A percentile compares a stretch with the other conserved stretches of the same genome.
Evolutionary conservation across 1,140 invertebrate species (phyloP).

Genomic region (Leptinotarsa lineolata): DNA sequence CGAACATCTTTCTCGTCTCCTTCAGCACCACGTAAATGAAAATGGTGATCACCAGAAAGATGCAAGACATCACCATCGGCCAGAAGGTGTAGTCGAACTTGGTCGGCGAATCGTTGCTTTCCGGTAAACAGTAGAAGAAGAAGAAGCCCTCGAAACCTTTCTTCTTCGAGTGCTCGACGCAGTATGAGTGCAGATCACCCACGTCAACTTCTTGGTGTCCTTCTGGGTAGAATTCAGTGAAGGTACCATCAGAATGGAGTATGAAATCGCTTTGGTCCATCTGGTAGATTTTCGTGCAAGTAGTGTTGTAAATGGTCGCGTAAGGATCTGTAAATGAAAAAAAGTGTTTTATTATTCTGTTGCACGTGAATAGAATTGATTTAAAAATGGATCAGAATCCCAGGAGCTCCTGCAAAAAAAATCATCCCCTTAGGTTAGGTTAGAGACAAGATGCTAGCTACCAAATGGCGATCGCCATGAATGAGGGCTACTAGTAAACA

Average conservation of each 20-base stretch:
- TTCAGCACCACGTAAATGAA: constrained; percentile 52
- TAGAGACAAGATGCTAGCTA: no score
- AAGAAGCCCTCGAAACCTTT: constrained; percentile 26
- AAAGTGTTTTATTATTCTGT: background rate
- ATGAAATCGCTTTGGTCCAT: constrained; percentile 22
- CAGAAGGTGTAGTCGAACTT: constrained; percentile 42
- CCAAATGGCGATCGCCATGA: no score
- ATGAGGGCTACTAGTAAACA: no score
- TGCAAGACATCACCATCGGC: constrained; percentile 48
- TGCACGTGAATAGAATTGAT: background rate
- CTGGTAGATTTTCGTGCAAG: constrained; percentile 24
- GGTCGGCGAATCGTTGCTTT: background rate
- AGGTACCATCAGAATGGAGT: constrained; percentile 30
- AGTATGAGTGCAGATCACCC: constrained; percentile 34
- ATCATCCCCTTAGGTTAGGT: no score
- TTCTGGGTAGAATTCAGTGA: constrained; percentile 15
- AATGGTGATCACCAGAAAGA: constrained; percentile 53
- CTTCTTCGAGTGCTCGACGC: constrained; percentile 38
- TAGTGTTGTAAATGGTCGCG: constrained; percentile 31
- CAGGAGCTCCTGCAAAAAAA: no score
- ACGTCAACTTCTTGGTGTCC: constrained; percentile 13
- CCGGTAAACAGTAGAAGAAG: constrained; percentile 32
- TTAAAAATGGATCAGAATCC: no score
- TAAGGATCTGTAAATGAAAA: constrained; percentile 33
- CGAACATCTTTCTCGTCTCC: constrained; percentile 51